Conservation (phyloP, 1,140 invertebrate genomes). For the Drosophila miranda region DNA sequence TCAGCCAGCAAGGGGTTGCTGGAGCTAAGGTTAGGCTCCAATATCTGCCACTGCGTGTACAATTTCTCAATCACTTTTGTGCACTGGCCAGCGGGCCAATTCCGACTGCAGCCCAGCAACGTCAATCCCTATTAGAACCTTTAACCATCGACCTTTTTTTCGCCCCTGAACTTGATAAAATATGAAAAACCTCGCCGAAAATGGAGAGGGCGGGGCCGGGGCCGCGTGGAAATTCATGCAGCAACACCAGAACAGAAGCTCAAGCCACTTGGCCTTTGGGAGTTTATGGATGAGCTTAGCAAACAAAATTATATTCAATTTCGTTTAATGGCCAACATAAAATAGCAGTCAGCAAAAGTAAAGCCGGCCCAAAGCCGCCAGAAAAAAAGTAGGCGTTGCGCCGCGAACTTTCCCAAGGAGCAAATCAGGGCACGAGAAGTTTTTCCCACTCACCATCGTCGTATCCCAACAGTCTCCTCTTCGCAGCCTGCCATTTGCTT, state of each 20-base stretch:
- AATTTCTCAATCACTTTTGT: slow-evolving; percentile 75
- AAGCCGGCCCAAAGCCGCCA: slow-evolving; percentile 68
- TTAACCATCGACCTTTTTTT: slow-evolving; percentile 59
- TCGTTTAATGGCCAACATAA: slow-evolving; percentile 80
- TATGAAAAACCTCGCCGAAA: slow-evolving; percentile 63
- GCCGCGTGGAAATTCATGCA: slow-evolving; percentile 41
- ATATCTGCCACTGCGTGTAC: slow-evolving; percentile 50
- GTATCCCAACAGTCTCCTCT: too few relatives aligned
- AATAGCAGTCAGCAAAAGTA: slow-evolving; percentile 81
- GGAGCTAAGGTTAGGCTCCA: slow-evolving; percentile 35
- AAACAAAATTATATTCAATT: slow-evolving; percentile 81
- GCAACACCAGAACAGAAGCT: slow-evolving; percentile 50
- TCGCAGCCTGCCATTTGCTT: slow-evolving; percentile 28
- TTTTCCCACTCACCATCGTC: slow-evolving; percentile 2
- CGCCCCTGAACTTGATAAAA: slow-evolving; percentile 67
- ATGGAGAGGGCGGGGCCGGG: background rate
- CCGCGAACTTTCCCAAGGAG: slow-evolving; percentile 62
- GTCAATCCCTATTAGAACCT: slow-evolving; percentile 36
- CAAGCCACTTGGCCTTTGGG: slow-evolving; percentile 70
- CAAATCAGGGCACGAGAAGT: slow-evolving; percentile 53
- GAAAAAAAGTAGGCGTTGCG: slow-evolving; percentile 62
- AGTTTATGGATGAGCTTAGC: slow-evolving; percentile 80
- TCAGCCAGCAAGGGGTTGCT: background rate
- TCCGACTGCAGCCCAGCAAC: slow-evolving; percentile 36
- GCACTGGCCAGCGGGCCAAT: slow-evolving; percentile 19